Percentiles rank a stretch among this genome's conserved stretches.
phyloP scores from a whole-genome alignment of 2,113 vertebrate genomes.

The Salvelinus sp. region DNA sequence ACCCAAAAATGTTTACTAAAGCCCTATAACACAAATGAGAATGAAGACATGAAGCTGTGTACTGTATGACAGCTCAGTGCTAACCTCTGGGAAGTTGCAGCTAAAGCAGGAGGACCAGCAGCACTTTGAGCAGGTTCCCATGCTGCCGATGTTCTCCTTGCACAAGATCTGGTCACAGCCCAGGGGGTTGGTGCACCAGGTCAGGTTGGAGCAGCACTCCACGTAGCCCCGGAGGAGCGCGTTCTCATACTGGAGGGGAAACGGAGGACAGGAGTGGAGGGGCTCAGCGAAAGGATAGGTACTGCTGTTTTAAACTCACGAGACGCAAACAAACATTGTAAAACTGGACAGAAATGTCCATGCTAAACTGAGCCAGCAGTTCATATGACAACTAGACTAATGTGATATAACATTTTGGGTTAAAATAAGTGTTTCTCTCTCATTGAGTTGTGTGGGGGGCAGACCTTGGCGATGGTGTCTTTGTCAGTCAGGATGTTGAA shows the following conservation, averaged over 20 bases:
- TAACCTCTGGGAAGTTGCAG: slow-evolving; percentile 95
- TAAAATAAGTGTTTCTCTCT: no score
- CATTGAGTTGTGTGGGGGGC: background rate
- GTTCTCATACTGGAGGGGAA: slow-evolving; percentile 82
- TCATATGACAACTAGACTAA: no score
- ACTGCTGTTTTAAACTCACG: no score
- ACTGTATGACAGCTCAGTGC: slow-evolving; percentile 6
- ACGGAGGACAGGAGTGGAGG: no score
- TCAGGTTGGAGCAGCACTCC: slow-evolving; percentile 96
- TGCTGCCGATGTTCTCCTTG: slow-evolving; percentile 89
- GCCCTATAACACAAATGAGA: no score
- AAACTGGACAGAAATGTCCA: no score
- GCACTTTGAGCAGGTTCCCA: slow-evolving; percentile 90
- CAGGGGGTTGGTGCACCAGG: slow-evolving; percentile 97
- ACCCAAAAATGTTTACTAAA: no score
- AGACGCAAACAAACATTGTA: no score
- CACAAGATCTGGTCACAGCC: slow-evolving; percentile 95
- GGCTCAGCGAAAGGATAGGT: no score
- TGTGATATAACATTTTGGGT: no score
- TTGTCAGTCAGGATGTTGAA: slow-evolving; percentile 81
- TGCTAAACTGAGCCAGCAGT: no score
- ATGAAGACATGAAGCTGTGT: no score
- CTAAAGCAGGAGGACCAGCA: slow-evolving; percentile 96
- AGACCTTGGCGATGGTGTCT: slow-evolving; percentile 89
- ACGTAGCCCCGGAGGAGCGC: slow-evolving; percentile 88